Conservation (phyloP, 2,113 vertebrate species). For the Sus scrofa region DNA sequence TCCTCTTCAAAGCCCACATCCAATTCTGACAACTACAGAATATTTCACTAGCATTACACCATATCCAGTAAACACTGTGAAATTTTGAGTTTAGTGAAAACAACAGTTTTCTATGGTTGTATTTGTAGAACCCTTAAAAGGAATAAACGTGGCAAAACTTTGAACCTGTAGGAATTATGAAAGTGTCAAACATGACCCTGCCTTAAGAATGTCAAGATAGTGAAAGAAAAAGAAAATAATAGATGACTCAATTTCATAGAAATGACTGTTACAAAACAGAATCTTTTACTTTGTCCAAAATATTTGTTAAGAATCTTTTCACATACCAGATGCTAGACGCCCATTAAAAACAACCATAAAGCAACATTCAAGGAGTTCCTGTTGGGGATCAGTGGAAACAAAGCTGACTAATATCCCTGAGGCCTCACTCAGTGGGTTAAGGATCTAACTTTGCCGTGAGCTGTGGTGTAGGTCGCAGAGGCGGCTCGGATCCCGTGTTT, state of each 20-base stretch:
- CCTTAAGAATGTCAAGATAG: neutral
- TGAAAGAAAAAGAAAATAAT: neutral
- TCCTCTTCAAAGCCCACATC: neutral
- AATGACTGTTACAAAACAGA: neutral
- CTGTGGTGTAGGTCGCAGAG: too few relatives aligned
- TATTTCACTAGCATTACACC: neutral
- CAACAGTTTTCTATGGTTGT: neutral
- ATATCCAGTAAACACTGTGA: neutral
- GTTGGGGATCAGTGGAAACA: too few relatives aligned
- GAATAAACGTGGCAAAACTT: neutral
- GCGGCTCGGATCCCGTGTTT: too few relatives aligned
- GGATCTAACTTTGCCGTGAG: too few relatives aligned
- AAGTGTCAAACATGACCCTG: neutral
- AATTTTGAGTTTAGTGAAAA: constrained; percentile 26
- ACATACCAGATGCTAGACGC: neutral
- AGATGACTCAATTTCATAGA: neutral
- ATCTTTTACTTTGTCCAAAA: neutral
- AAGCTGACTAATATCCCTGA: too few relatives aligned
- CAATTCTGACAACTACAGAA: neutral
- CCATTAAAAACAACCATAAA: neutral
- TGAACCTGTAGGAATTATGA: neutral
- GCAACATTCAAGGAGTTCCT: neutral
- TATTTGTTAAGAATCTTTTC: neutral
- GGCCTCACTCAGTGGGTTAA: too few relatives aligned
- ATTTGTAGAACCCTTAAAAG: neutral